Evolutionary conservation across 2,888 invertebrate genomes (phyloP).

Genomic region (Steinernema carpocapsae): DNA sequence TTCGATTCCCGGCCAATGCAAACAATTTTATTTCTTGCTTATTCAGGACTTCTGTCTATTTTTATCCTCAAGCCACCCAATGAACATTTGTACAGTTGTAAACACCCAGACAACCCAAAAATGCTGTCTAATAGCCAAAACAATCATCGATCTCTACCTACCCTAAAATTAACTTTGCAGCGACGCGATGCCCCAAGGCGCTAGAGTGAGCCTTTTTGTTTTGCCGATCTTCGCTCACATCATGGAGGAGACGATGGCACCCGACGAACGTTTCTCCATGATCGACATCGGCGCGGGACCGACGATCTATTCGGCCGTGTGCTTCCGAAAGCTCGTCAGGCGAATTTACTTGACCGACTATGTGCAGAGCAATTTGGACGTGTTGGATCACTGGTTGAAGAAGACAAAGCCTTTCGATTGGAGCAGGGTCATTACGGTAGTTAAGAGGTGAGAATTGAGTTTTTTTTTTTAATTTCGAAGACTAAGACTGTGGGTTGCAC

Average conservation of each 20-base stretch:
- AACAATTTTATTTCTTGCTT: no score
- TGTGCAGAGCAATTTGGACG: constrained; percentile 55
- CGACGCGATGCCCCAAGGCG: constrained; percentile 60
- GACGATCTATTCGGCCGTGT: constrained; percentile 62
- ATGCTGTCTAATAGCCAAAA: no score
- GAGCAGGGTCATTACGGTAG: constrained; percentile 57
- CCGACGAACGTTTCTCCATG: constrained; percentile 50
- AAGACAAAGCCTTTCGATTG: constrained; percentile 51
- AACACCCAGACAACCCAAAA: no score
- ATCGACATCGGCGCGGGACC: constrained; percentile 62
- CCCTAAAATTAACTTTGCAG: no score
- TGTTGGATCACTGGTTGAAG: constrained; percentile 50
- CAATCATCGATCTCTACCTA: no score
- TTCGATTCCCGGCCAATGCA: no score
- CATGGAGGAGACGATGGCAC: constrained; percentile 44
- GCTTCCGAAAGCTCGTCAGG: constrained; percentile 61
- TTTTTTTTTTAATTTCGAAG: no score
- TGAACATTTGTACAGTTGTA: no score
- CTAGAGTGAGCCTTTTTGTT: constrained; percentile 62
- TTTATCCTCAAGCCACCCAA: no score
- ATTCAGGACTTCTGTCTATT: no score
- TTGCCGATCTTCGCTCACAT: constrained; percentile 63
- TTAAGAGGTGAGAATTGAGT: constrained; percentile 49
- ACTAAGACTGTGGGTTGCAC: no score
- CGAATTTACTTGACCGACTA: constrained; percentile 60